These are phyloP conservation scores for Coenobita brevimanus DNA, from an alignment of 1,140 invertebrate species.

Conservation along the genomic window DNA sequence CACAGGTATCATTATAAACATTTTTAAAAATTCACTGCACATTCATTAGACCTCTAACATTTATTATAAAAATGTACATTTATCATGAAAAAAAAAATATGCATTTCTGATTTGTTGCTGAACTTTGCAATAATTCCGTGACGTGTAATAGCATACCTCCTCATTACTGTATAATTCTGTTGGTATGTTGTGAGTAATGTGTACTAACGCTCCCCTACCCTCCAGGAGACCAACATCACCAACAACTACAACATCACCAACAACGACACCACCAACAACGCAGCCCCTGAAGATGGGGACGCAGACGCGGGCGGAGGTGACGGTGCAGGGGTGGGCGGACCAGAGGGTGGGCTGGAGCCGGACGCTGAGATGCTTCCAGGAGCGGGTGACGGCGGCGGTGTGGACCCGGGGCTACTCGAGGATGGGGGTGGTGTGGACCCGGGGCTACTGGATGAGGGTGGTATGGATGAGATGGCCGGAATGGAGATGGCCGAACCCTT, in stretches of 20 bases:
- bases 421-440: constrained; percentile 1
- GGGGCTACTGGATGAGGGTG: constrained; percentile 7
- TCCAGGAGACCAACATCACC: constrained; percentile 36
- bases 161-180: too few species aligned
- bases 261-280: not conserved
- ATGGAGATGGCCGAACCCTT: constrained; percentile 19
- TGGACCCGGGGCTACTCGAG: constrained; percentile 28
- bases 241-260: constrained; percentile 45
- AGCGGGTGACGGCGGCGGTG: not conserved
- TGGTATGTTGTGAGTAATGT: too few species aligned
- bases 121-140: too few species aligned
- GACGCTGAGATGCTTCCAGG: constrained; percentile 35
- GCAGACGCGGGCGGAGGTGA: not conserved
- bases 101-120: too few species aligned
- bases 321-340: not conserved
- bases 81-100: too few species aligned
- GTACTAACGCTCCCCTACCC: not conserved
- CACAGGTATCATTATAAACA: too few species aligned
- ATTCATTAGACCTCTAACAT: too few species aligned
- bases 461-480: constrained; percentile 21
- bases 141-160: too few species aligned
- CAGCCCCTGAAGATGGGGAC: not conserved
- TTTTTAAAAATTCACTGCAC: too few species aligned
- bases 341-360: constrained; percentile 13
- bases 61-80: too few species aligned